Base-by-base conservation (phyloP, 2,797 vertebrate species). In the Synanceia verrucosa region DNA sequence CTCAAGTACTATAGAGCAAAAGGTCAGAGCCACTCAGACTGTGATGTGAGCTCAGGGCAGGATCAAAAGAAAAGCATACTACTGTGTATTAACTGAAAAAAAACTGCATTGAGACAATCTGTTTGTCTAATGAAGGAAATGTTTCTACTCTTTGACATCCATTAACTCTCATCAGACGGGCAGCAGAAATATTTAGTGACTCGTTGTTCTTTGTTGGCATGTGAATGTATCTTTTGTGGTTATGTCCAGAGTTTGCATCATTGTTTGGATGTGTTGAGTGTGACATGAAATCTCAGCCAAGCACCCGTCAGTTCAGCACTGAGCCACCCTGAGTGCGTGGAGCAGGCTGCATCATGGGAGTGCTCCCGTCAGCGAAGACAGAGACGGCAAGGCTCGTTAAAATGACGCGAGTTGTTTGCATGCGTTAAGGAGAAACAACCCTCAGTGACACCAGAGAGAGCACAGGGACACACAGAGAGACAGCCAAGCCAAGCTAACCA, bases 161-260 rank as follows among this genome's bases (percentile, higher is more conserved):
- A 87, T 92, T 89, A 90, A 80, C 75, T 88, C 63, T 69, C 65
- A 87, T 89, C 72, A 82, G 52, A 48, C 53, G 34, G 26, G 58
- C 16, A 55, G 51, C 56, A 73, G 29, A 68, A 67, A 84, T 74
- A 71, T 76, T 68, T 66, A 34, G 41, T 43, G 53, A 59, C 62
- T 62, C n/a, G 11, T 28, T 69, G 60, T 79, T 52, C 69, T 76
- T 83, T 79, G 82, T 63, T 79, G 66, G 55, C 72, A 58, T 80
- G 78, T 71, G 80, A 79, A 75, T 76, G 39, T 53, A 64, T 78
- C 68, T 78, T 77, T 61, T 78, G 79, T 65, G 73, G 77, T 76
- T 84, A 80, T 91, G 88, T 90, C 88, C 61, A 81, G 83, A 78
- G 89, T 86, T 92, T 92, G 86, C 88, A 87, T 92, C 90, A 91